Evolutionary conservation across 2,113 vertebrate species (phyloP).

Genomic region (Hylia prasina): DNA sequence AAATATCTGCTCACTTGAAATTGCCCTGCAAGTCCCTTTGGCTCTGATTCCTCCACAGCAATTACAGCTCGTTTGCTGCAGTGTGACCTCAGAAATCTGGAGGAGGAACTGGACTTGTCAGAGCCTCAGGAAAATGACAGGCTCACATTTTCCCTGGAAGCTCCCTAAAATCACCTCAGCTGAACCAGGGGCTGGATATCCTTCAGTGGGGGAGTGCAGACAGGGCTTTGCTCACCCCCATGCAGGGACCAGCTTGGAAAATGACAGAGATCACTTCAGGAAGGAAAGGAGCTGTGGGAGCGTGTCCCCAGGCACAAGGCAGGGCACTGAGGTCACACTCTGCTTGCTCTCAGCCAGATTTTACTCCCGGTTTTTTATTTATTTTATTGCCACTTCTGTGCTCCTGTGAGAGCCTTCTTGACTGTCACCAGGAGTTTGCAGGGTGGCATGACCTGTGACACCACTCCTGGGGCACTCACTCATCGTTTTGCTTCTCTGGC

Average conservation of each 20-base stretch:
- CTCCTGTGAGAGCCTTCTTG: neutral
- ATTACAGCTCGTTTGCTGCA: neutral
- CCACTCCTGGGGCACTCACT: neutral
- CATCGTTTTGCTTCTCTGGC: neutral
- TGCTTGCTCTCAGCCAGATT: neutral
- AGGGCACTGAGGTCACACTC: neutral
- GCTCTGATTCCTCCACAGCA: neutral
- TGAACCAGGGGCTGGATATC: neutral
- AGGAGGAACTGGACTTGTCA: neutral
- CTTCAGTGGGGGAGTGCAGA: neutral
- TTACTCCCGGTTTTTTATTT: too few species aligned
- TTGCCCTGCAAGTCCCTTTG: neutral
- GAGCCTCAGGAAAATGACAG: neutral
- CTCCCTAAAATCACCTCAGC: neutral
- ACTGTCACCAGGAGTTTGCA: neutral
- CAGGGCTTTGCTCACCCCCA: neutral
- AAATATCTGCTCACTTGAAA: neutral
- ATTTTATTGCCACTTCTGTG: too few species aligned
- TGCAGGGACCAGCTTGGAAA: neutral
- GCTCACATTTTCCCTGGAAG: neutral
- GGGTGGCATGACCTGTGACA: neutral
- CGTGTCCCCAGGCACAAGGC: accelerated
- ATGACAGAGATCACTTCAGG: neutral
- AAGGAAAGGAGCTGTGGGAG: neutral
- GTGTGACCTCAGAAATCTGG: neutral